These are phyloP conservation scores for Platysternon megacephalum DNA, from an alignment of 2,113 vertebrate species.

Conservation along the genomic window DNA sequence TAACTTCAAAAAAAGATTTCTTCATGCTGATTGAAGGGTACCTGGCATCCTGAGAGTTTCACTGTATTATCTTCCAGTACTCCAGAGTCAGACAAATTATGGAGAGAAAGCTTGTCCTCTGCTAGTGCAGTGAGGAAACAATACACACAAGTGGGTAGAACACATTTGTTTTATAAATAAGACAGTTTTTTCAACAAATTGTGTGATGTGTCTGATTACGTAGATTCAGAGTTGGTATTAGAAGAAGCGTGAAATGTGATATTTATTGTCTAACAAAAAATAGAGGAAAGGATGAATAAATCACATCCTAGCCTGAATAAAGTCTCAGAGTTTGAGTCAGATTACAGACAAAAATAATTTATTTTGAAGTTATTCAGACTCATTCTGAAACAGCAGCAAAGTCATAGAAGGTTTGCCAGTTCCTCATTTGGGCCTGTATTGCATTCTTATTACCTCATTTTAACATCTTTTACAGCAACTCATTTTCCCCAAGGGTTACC, in stretches of 20 bases:
- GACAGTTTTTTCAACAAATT: not conserved
- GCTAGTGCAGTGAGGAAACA: not conserved
- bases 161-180: not conserved
- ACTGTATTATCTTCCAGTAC: accelerated
- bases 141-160: not conserved
- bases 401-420: slow-evolving; percentile 44
- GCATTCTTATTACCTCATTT: slow-evolving; percentile 52
- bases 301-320: not conserved
- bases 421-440: slow-evolving; percentile 57
- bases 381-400: slow-evolving; percentile 40
- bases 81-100: not conserved
- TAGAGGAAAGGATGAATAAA: accelerated
- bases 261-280: not conserved
- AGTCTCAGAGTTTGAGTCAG: not conserved
- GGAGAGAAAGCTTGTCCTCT: not conserved
- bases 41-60: not conserved
- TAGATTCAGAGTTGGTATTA: not conserved
- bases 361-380: slow-evolving; percentile 66
- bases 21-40: slow-evolving; percentile 17
- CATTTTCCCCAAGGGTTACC: slow-evolving; percentile 31
- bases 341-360: slow-evolving; percentile 48
- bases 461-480: slow-evolving; percentile 49
- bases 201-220: not conserved
- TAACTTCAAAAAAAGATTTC: not conserved
- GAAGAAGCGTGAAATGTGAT: not conserved